Evolutionary conservation across 2,113 vertebrate species (phyloP).

Genomic region (Zapornia atra): DNA sequence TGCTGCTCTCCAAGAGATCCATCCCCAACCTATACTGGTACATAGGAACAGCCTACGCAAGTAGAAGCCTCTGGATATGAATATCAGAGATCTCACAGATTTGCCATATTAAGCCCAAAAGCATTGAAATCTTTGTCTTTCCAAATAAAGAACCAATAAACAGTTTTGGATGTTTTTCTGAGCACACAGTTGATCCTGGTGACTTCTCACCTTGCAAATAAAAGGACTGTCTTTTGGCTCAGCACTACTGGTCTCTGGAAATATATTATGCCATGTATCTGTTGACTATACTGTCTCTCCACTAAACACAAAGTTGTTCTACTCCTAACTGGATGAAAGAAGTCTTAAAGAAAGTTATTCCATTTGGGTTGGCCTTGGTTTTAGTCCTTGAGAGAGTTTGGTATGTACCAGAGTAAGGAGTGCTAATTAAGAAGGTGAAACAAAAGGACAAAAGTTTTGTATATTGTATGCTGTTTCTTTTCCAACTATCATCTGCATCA

Average conservation of each 20-base stretch:
- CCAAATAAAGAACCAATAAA: neutral
- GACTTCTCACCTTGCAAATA: neutral
- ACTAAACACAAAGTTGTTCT: neutral
- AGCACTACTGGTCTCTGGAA: neutral
- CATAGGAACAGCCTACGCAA: neutral
- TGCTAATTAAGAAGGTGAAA: neutral
- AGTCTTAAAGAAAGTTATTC: neutral
- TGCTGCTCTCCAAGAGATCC: too few species aligned
- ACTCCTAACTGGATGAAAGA: neutral
- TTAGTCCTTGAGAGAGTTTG: neutral
- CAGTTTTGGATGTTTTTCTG: neutral
- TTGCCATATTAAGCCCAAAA: neutral
- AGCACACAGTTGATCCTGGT: neutral
- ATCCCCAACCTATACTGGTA: too few species aligned
- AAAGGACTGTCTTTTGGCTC: neutral
- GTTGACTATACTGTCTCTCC: neutral
- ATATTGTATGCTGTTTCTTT: neutral
- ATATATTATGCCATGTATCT: neutral
- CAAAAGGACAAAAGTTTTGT: neutral
- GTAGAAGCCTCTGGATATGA: neutral
- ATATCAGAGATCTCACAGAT: neutral
- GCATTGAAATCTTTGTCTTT: neutral
- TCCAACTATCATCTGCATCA: neutral
- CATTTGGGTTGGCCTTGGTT: neutral
- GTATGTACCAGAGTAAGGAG: neutral